Evolutionary conservation across 2,888 invertebrate genomes (phyloP), one percentile per base, ranked within the genome.

Genomic region (Chydorus sphaericus): DNA sequence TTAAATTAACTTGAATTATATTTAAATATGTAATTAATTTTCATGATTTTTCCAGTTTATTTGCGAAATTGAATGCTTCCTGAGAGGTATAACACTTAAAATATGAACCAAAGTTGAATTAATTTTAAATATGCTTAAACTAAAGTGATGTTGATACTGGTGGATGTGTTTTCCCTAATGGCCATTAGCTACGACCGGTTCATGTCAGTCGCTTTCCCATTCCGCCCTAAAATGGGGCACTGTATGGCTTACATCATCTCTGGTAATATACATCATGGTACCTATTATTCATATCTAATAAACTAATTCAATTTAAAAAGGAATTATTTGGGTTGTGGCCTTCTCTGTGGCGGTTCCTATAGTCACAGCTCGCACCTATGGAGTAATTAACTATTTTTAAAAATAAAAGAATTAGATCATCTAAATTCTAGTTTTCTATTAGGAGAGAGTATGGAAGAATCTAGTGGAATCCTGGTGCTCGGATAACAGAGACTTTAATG

Each of bases 131-230:
- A 20, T 14, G 18, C 36, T n/a, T n/a, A 36, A 36, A n/a, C 16
- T 48, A 52, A 23, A 80, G 85, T 82, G 48, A 73, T 81, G 0
- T 73, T 85, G 53, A 73, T 89, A 2, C 71, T 90, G 53, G 80
- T 85, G 3, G 82, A 83, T 48, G 84, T 89, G 0, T 77, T 83
- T 59, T 87, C 83, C 57, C 74, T 90, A 57, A 80, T 83, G 33
- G 76, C 81, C 23, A 83, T 90, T 0, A 86, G 85, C 52, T 87
- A 86, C 65, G 88, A 90, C 66, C 77, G 90, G 20, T 72, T 90
- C 26, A 84, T 86, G 3, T 85, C 85, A 7, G 85, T 90, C 38
- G 82, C 83, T 0, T 68, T 83, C 57, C 83, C 85, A 0, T 72
- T 77, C 63, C 82, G 84, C 61, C 80, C 81, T 0, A 77, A 82